A percentile compares a stretch with the other conserved stretches of the same genome.
Conservation (phyloP, 2,797 vertebrate genomes). For the Smutsia temminckii region DNA sequence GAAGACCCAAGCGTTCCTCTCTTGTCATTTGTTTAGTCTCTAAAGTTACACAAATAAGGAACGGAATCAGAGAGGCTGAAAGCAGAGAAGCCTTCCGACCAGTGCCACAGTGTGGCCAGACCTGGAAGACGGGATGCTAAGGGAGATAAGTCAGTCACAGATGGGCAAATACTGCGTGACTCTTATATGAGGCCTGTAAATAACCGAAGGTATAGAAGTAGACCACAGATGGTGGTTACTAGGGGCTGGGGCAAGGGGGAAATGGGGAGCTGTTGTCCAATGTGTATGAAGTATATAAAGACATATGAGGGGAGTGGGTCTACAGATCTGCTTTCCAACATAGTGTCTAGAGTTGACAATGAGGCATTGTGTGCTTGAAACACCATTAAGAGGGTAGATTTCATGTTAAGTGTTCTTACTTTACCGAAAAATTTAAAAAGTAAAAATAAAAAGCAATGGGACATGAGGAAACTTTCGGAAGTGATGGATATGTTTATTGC, state of each 20-base stretch:
- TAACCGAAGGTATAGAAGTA: not conserved
- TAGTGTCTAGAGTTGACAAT: fast-evolving
- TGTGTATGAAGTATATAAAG: not conserved
- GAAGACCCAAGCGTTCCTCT: not conserved
- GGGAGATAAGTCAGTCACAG: not conserved
- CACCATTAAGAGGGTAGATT: not conserved
- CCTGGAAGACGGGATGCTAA: not conserved
- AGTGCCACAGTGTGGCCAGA: fast-evolving
- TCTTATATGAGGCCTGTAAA: not conserved
- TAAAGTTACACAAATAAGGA: not conserved
- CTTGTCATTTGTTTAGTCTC: not conserved
- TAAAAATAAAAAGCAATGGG: not conserved
- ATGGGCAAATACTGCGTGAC: not conserved
- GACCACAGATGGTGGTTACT: not conserved
- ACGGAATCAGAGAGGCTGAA: not conserved
- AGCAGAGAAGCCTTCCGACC: not conserved
- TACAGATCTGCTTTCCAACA: not conserved
- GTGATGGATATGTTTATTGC: not conserved
- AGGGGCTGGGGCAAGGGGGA: not conserved
- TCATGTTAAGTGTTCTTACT: not conserved
- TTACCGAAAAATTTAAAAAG: too few species aligned
- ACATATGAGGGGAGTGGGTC: not conserved
- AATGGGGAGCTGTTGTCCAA: not conserved
- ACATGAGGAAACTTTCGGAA: not conserved
- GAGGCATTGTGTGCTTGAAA: not conserved